Conservation (phyloP, 2,113 vertebrate genomes). For the Ancistrus triradiatus region DNA sequence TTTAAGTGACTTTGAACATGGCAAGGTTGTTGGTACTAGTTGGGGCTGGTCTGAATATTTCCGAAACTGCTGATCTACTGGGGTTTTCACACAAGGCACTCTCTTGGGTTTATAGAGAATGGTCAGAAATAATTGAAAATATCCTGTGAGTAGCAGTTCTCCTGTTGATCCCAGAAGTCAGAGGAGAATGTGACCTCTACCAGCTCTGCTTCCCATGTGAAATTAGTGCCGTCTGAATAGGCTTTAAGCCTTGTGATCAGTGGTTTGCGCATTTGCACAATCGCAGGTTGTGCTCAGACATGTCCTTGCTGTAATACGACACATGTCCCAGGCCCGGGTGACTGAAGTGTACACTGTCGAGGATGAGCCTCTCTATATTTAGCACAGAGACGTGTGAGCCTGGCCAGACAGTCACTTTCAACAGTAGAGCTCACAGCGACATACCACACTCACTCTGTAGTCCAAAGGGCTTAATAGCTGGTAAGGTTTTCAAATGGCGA, state of each 20-base stretch:
- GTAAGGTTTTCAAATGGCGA: conserved; percentile 30
- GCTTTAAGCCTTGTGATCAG: neutral
- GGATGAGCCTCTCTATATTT: conserved; percentile 59
- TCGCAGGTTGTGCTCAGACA: conserved; percentile 24
- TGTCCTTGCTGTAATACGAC: conserved; percentile 52
- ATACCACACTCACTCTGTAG: conserved; percentile 5
- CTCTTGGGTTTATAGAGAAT: too few species aligned
- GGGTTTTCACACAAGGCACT: too few species aligned
- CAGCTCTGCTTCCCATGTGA: too few species aligned
- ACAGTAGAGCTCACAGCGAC: conserved; percentile 13
- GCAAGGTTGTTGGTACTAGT: too few species aligned
- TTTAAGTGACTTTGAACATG: too few species aligned
- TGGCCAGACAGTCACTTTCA: conserved; percentile 28
- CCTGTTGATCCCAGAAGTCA: too few species aligned
- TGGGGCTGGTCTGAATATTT: too few species aligned
- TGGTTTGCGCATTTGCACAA: neutral
- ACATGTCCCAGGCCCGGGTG: conserved; percentile 35
- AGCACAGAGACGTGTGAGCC: conserved; percentile 44
- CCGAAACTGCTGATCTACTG: too few species aligned
- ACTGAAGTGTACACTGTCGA: conserved; percentile 46
- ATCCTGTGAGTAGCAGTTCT: too few species aligned
- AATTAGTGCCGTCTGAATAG: too few species aligned
- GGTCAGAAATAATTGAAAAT: too few species aligned
- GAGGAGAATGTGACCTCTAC: too few species aligned
- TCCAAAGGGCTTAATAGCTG: conserved; percentile 34